Percentiles rank a stretch among this genome's conserved stretches.
phyloP scores from a whole-genome alignment of 2,113 vertebrate genomes.

The Bolborhynchus lineola region DNA sequence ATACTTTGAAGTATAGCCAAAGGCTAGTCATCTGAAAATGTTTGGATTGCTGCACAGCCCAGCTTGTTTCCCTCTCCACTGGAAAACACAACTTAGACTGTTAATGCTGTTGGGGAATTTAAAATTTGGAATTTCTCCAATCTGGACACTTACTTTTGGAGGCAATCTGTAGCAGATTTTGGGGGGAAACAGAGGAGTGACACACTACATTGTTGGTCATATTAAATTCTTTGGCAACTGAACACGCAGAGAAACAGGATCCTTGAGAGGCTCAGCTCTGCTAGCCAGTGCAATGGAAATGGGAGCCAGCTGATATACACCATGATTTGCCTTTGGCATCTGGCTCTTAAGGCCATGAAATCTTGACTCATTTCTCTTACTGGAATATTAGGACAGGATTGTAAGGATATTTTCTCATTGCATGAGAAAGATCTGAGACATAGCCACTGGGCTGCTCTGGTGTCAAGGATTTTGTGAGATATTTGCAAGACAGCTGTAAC shows the following conservation, averaged over 20 bases:
- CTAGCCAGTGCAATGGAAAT: neutral
- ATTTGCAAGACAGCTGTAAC: neutral
- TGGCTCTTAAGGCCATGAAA: neutral
- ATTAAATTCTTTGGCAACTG: neutral
- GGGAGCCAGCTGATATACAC: neutral
- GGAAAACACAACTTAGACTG: neutral
- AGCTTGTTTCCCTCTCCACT: neutral
- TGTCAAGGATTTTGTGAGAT: neutral
- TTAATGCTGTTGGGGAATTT: neutral
- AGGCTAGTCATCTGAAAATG: neutral
- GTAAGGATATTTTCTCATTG: neutral
- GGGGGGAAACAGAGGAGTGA: neutral
- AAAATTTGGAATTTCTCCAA: neutral
- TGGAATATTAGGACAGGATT: neutral
- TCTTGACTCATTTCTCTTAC: neutral
- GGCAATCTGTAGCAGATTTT: neutral
- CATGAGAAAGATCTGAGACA: neutral
- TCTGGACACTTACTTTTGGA: neutral
- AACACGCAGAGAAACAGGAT: neutral
- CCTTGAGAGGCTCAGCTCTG: neutral
- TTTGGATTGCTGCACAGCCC: neutral
- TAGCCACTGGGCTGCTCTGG: neutral
- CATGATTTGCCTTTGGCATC: neutral
- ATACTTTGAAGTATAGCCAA: neutral
- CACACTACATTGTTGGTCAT: no score